phyloP scores from a whole-genome alignment of 2,888 invertebrate species.

The Aphodius granarius region DNA sequence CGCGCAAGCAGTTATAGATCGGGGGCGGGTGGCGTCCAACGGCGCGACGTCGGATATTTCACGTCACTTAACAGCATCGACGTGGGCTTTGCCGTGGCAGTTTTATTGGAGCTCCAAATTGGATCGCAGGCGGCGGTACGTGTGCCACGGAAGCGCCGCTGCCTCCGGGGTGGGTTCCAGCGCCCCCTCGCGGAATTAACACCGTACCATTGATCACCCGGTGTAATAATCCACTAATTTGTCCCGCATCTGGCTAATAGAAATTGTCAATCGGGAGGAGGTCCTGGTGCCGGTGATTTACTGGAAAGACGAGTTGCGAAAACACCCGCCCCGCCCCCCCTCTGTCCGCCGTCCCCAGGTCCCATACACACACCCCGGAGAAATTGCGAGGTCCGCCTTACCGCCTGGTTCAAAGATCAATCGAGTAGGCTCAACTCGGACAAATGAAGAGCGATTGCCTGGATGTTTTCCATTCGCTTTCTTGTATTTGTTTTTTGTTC shows the following conservation, averaged over 20 bases:
- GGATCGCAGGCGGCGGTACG: conserved; percentile 52
- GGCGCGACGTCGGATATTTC: conserved; percentile 52
- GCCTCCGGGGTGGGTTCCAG: conserved; percentile 18
- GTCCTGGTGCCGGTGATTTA: conserved; percentile 43
- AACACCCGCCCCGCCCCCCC: neutral
- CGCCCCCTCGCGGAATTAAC: conserved; percentile 46
- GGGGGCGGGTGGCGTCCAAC: conserved; percentile 34
- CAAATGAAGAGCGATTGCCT: conserved; percentile 26
- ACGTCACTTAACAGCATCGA: conserved; percentile 57
- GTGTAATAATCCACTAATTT: conserved; percentile 56
- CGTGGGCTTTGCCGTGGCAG: conserved; percentile 55
- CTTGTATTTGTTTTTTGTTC: no score
- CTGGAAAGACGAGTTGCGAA: conserved; percentile 45
- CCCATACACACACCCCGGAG: neutral
- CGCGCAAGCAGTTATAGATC: conserved; percentile 44
- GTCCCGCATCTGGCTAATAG: conserved; percentile 46
- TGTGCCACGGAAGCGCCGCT: conserved; percentile 40
- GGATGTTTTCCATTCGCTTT: conserved; percentile 14
- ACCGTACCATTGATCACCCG: conserved; percentile 55
- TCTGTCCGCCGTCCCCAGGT: neutral
- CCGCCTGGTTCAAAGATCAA: conserved; percentile 22
- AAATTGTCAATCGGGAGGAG: conserved; percentile 34
- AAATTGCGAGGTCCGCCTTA: neutral
- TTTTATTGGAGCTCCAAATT: conserved; percentile 57
- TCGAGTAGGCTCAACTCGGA: conserved; percentile 24